Conservation (phyloP, 2,113 vertebrate species). For the Pygathrix nemaeus region DNA sequence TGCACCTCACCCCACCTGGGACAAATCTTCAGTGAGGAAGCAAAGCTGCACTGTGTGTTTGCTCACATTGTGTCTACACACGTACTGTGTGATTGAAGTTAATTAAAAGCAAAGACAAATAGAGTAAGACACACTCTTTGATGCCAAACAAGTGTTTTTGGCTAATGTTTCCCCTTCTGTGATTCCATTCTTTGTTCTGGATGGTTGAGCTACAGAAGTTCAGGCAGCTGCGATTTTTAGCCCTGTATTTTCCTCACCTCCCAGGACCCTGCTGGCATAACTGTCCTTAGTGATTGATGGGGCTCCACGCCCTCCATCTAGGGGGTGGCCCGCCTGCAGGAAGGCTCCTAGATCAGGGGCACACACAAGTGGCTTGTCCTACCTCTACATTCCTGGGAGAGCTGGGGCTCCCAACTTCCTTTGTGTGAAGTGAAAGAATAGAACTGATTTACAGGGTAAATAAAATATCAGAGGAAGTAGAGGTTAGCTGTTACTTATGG, state of each 20-base stretch:
- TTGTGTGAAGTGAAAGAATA: constrained; percentile 63
- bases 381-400: constrained; percentile 33
- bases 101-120: constrained; percentile 36
- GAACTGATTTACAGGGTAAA: constrained; percentile 73
- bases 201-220: neutral
- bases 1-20: neutral
- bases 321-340: neutral
- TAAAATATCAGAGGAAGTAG: constrained; percentile 67
- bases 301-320: neutral
- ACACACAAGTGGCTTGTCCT: constrained; percentile 24
- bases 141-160: neutral
- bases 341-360: neutral
- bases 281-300: constrained; percentile 43
- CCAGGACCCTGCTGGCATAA: neutral
- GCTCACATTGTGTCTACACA: neutral
- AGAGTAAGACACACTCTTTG: neutral
- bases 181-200: neutral
- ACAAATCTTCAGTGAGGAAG: neutral
- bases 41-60: neutral
- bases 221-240: constrained; percentile 11
- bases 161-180: neutral
- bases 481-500: constrained; percentile 66
- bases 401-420: constrained; percentile 43
- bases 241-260: neutral
- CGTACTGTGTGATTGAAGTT: neutral